These are phyloP conservation scores for Anoplius nigerrimus DNA, from an alignment of 2,888 invertebrate genomes.

Conservation along the genomic window DNA sequence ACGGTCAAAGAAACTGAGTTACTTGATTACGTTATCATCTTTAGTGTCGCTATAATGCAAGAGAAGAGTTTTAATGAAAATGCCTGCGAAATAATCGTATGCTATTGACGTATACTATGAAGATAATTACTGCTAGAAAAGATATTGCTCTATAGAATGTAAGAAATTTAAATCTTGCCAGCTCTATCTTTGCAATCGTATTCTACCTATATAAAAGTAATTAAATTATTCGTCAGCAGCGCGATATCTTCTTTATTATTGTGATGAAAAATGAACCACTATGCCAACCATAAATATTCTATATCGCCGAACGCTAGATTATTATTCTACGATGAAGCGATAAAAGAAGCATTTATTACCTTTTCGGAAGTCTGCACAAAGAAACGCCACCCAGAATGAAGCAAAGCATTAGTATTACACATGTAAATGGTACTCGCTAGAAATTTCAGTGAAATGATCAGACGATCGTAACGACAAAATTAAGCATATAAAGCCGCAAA, in stretches of 20 bases:
- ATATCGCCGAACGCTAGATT: background rate
- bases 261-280: background rate
- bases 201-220: background rate
- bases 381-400: conserved; percentile 74
- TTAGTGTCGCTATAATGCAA: no score
- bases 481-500: conserved; percentile 9
- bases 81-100: background rate
- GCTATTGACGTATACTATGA: background rate
- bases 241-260: background rate
- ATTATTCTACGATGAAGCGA: conserved; percentile 24
- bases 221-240: background rate
- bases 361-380: conserved; percentile 78
- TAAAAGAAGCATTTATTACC: conserved; percentile 71
- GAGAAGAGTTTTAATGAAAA: no score
- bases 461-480: conserved; percentile 1
- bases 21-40: no score
- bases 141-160: background rate
- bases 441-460: conserved; percentile 18
- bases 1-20: no score
- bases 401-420: conserved; percentile 69
- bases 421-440: conserved; percentile 12
- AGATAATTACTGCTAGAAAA: no score
- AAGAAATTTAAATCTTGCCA: background rate
- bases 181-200: background rate
- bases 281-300: background rate